Conservation (phyloP, 1,140 invertebrate genomes). For the Schlechtendalia chinensis region DNA sequence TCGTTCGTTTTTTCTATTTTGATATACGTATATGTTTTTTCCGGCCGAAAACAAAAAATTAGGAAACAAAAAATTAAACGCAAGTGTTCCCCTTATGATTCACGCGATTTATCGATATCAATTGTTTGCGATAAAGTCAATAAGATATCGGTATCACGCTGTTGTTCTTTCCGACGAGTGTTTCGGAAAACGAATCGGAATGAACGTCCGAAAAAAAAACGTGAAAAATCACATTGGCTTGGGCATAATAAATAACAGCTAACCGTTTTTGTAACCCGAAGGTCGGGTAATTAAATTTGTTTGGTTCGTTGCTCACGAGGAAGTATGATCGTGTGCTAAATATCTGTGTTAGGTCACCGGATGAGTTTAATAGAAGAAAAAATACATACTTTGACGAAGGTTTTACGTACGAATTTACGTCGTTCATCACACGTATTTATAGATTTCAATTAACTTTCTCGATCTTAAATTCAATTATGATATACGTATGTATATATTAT, state of each 20-base stretch:
- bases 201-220: too few species aligned
- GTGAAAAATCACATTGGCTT: neutral
- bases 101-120: too few species aligned
- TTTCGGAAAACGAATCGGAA: too few species aligned
- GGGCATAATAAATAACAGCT: neutral
- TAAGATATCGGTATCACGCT: too few species aligned
- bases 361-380: conserved; percentile 1
- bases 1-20: too few species aligned
- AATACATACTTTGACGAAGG: neutral
- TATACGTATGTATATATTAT: neutral
- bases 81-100: too few species aligned
- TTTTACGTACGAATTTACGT: neutral
- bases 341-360: conserved; percentile 22
- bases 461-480: neutral
- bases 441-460: neutral
- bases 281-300: conserved; percentile 44
- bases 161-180: too few species aligned
- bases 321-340: conserved; percentile 30
- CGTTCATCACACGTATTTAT: too few species aligned
- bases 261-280: conserved; percentile 1
- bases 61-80: too few species aligned
- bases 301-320: conserved; percentile 43
- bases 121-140: too few species aligned
- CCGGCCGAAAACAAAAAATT: too few species aligned
- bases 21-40: too few species aligned